phyloP scores from a whole-genome alignment of 2,888 invertebrate genomes.

The Sphecodes monilicornis region DNA sequence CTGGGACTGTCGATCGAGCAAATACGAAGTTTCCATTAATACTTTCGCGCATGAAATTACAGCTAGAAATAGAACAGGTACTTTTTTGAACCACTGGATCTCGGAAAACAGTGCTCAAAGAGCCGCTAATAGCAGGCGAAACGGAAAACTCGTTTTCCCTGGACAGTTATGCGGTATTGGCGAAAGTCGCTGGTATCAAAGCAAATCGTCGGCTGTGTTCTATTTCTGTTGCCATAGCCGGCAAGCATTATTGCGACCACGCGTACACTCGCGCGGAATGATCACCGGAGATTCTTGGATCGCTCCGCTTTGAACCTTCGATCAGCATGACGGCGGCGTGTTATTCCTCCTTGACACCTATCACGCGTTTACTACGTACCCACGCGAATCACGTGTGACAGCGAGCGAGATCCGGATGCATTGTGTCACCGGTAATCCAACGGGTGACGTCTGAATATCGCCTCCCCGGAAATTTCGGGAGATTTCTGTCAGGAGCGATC shows the following conservation, averaged over 20 bases:
- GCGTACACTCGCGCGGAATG: constrained; percentile 46
- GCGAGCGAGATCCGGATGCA: constrained; percentile 21
- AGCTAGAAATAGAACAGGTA: not conserved
- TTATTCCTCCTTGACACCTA: constrained; percentile 62
- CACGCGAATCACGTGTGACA: constrained; percentile 28
- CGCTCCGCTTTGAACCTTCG: constrained; percentile 63
- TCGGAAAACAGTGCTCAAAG: constrained; percentile 11
- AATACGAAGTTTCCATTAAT: not conserved
- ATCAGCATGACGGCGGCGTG: constrained; percentile 45
- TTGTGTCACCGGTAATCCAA: constrained; percentile 45
- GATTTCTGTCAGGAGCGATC: not conserved
- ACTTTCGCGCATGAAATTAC: not conserved
- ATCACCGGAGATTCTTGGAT: constrained; percentile 46
- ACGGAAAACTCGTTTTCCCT: constrained; percentile 12
- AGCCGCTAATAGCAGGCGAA: constrained; percentile 2
- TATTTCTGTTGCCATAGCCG: constrained; percentile 31
- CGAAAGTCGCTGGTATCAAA: constrained; percentile 19
- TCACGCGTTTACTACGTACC: constrained; percentile 59
- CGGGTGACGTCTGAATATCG: constrained; percentile 43
- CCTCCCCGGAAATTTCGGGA: constrained; percentile 2
- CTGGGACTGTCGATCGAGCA: too few species aligned
- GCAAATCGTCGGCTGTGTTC: constrained; percentile 24
- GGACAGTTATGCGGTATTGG: constrained; percentile 21
- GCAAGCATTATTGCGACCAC: constrained; percentile 46
- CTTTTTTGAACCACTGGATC: not conserved